Conservation (phyloP, 2,888 invertebrate genomes). For the Trissolcus japonicus region DNA sequence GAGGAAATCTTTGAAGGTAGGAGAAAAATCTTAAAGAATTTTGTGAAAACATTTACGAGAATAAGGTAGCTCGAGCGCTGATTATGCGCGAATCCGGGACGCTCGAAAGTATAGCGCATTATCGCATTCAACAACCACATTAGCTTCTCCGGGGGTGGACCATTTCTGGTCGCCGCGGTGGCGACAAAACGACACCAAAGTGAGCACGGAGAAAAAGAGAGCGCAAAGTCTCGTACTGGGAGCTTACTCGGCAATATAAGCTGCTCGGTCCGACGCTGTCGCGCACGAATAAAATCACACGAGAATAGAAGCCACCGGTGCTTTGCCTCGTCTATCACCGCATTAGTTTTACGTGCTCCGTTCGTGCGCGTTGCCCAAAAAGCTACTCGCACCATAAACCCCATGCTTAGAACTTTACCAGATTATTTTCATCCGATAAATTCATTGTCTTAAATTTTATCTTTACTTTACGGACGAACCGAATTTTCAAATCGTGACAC, state of each 20-base stretch:
- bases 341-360: conserved; percentile 48
- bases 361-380: conserved; percentile 42
- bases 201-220: conserved; percentile 14
- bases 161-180: conserved; percentile 53
- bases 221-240: conserved; percentile 43
- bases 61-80: conserved; percentile 24
- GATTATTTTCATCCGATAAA: conserved; percentile 7
- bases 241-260: conserved; percentile 62
- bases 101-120: conserved; percentile 52
- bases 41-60: conserved; percentile 46
- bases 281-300: conserved; percentile 53
- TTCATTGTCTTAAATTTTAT: background rate
- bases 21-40: background rate
- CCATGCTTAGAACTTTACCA: conserved; percentile 37
- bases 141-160: conserved; percentile 42
- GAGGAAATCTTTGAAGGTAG: too few relatives aligned
- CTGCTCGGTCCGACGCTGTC: conserved; percentile 26
- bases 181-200: conserved; percentile 54
- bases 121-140: conserved; percentile 55
- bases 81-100: conserved; percentile 48
- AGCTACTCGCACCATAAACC: conserved; percentile 35
- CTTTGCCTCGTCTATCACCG: conserved; percentile 52
- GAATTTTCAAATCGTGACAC: too few relatives aligned
- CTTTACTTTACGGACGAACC: background rate
- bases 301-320: conserved; percentile 43